Evolutionary conservation across 2,888 invertebrate species (phyloP).

Genomic region (Maniola hyperantus): DNA sequence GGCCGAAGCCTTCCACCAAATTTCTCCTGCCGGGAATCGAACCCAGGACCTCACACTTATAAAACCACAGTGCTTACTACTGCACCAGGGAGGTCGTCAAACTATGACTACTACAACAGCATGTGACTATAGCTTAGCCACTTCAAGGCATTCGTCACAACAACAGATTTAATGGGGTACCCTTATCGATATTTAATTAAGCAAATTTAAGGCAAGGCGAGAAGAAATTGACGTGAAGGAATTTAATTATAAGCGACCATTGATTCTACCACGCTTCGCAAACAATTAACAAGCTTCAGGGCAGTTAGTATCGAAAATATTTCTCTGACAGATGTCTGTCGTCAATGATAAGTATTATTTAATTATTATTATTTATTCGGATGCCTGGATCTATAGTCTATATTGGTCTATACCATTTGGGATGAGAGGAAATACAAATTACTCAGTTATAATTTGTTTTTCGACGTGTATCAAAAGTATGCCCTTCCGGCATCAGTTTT

Average conservation of each 20-base stretch:
- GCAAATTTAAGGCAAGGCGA: conserved; percentile 44
- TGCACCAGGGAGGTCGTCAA: too few species aligned
- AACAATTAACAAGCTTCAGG: conserved; percentile 54
- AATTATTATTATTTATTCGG: conserved; percentile 38
- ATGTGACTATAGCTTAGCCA: conserved; percentile 5
- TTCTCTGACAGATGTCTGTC: conserved; percentile 45
- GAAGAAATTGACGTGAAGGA: conserved; percentile 48
- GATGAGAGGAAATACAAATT: not conserved
- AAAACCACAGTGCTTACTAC: too few species aligned
- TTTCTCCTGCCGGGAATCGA: too few species aligned
- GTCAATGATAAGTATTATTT: conserved; percentile 21
- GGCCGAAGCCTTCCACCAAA: too few species aligned
- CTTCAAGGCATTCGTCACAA: conserved; percentile 28
- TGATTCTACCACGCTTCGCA: conserved; percentile 56
- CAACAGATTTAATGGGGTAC: conserved; percentile 28
- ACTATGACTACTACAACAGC: not conserved
- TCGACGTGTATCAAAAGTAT: too few species aligned
- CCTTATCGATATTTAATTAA: conserved; percentile 45
- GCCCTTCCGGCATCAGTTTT: too few species aligned
- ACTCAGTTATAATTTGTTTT: too few species aligned
- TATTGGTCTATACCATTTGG: too few species aligned
- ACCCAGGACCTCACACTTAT: too few species aligned
- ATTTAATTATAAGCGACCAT: conserved; percentile 62
- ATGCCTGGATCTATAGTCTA: not conserved
- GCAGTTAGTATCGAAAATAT: conserved; percentile 49